A percentile compares a stretch with the other conserved stretches of the same genome.
Conservation (phyloP, 2,113 vertebrate genomes). For the Lipophrys pholis region DNA sequence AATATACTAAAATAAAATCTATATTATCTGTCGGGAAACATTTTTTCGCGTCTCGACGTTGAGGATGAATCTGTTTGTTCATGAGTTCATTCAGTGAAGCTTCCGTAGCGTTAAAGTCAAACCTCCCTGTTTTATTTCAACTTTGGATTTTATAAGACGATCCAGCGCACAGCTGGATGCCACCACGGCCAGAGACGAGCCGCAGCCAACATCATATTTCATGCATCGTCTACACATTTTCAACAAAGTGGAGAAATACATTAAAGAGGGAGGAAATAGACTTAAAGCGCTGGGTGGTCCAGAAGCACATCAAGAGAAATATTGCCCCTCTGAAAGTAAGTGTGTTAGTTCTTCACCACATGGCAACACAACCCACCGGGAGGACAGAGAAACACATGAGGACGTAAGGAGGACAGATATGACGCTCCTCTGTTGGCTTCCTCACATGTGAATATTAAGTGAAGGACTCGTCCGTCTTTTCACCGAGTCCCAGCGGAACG, state of each 20-base stretch:
- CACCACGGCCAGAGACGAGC: no score
- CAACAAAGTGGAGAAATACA: not conserved
- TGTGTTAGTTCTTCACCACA: constrained; percentile 1
- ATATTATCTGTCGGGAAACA: no score
- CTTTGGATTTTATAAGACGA: no score
- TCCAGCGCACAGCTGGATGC: no score
- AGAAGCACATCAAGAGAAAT: constrained; percentile 1
- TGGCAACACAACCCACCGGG: constrained; percentile 17
- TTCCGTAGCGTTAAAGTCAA: no score
- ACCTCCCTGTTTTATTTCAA: no score
- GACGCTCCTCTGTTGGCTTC: constrained; percentile 18
- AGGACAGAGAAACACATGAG: constrained; percentile 38
- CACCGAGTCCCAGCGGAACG: constrained; percentile 9
- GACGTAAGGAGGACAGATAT: constrained; percentile 34
- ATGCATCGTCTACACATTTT: constrained; percentile 22
- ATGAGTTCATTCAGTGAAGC: no score
- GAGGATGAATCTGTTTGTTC: no score
- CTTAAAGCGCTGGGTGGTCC: not conserved
- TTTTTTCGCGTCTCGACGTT: no score
- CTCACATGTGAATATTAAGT: constrained; percentile 26
- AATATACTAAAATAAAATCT: no score
- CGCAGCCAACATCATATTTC: no score
- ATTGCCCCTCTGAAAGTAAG: constrained; percentile 25
- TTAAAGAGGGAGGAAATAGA: not conserved
- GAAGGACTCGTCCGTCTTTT: not conserved